Conservation (phyloP, 1,140 invertebrate species). For the Aradophagus sp. region DNA sequence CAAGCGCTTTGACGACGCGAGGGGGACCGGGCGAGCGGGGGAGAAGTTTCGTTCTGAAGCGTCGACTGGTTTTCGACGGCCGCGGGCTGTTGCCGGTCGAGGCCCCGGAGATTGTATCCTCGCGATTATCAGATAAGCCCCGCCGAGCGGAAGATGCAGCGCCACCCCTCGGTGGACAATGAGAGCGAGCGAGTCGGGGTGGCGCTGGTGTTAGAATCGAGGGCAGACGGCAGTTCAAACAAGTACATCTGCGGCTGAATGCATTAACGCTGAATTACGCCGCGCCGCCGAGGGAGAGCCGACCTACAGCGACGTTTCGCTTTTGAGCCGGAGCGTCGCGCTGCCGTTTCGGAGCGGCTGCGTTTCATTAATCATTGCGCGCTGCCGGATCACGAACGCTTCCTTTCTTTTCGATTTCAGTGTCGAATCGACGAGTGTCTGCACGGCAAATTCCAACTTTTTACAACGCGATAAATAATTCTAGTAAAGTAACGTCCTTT, state of each 20-base stretch:
- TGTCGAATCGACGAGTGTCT: no score
- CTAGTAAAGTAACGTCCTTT: no score
- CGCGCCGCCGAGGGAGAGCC: slow-evolving; percentile 32
- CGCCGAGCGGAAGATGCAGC: slow-evolving; percentile 23
- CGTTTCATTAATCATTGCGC: no score
- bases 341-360: background rate
- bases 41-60: slow-evolving; percentile 4
- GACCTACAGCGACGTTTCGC: slow-evolving; percentile 44
- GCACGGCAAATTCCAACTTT: no score
- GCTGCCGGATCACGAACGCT: no score
- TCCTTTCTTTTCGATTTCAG: no score
- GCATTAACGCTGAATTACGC: slow-evolving; percentile 54
- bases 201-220: slow-evolving; percentile 45
- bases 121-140: slow-evolving; percentile 38
- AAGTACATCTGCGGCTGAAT: slow-evolving; percentile 57
- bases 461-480: no score
- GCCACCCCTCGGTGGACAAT: slow-evolving; percentile 40
- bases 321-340: slow-evolving; percentile 24
- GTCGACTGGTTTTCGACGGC: slow-evolving; percentile 7
- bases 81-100: slow-evolving; percentile 24
- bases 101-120: slow-evolving; percentile 34
- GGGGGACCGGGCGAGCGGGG: background rate
- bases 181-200: slow-evolving; percentile 41
- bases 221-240: slow-evolving; percentile 48
- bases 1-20: background rate